Evolutionary conservation across 1,140 invertebrate genomes (phyloP), one percentile per base, ranked within the genome.

Genomic region (Bombus haemorrhoidalis): DNA sequence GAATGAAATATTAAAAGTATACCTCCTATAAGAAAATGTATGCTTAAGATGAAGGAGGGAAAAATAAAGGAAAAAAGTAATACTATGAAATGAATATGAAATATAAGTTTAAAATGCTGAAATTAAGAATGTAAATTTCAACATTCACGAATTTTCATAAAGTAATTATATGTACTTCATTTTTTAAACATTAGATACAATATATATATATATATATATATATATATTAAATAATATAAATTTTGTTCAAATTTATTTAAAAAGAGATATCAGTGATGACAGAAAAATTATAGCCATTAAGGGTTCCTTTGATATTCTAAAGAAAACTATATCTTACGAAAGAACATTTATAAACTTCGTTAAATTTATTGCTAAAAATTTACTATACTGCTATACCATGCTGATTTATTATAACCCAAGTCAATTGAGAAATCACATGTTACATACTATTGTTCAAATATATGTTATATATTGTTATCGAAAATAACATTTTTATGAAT

Each of bases 401-500:
- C 28, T 68, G 34, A n/a, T 69, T 43, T 78, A 77, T 77, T 57
- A 68, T 69, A 32, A 68, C 9, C n/a, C 39, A 77, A 66, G 28
- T 22, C 28, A 77, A 76, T 83, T 83, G 71, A 43, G 32, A 53
- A 76, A 57, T 25, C 37, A 39, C 25, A 32, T 32, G 34, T 68
- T 39, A 32, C 28, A 69, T 18, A 83, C 43, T 66, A 39, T 32
- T 47, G 39, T 37, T 76, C 10, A 37, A 28, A 64, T 71, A 13
- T 72, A 41, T 41, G 41, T 53, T 47, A 37, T 12, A 39, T 13
- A 57, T 68, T 68, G 25, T 62, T 34, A 28, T 41, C 77, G 6
- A 68, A 39, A 77, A 77, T 57, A 32, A 47, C 43, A 53, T 28
- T 43, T 82, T 25, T 47, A 64, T 34, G 32, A 75, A 82, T 43